Evolutionary conservation across 2,888 invertebrate genomes (phyloP).

Genomic region (Dermolepida albohirtum): DNA sequence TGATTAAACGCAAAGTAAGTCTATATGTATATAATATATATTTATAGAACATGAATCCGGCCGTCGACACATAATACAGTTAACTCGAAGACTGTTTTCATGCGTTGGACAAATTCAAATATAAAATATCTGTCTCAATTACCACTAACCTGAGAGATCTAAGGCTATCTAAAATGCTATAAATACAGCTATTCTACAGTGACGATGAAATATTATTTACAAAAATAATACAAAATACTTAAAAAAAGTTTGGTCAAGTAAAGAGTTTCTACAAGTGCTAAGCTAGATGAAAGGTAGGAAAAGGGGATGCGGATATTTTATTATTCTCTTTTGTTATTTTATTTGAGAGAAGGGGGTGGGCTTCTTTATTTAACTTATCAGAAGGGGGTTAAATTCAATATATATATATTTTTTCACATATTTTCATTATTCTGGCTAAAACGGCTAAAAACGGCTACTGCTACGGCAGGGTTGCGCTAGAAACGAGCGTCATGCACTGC

Average conservation of each 20-base stretch:
- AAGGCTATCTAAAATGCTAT: conserved; percentile 67
- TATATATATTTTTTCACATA: conserved; percentile 2
- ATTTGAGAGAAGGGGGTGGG: not conserved
- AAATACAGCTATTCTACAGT: conserved; percentile 66
- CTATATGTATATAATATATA: conserved; percentile 38
- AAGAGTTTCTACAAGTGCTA: conserved; percentile 50
- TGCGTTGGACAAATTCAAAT: conserved; percentile 61
- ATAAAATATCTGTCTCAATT: conserved; percentile 62
- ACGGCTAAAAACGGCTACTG: conserved; percentile 42
- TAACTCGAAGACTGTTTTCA: conserved; percentile 64
- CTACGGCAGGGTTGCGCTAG: conserved; percentile 52
- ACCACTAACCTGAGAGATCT: conserved; percentile 65
- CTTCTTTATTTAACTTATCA: conserved; percentile 1
- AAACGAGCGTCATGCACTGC: conserved; percentile 57
- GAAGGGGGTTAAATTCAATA: not conserved
- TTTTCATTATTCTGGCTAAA: not conserved
- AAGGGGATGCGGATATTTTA: not conserved
- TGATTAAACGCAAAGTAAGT: conserved; percentile 45
- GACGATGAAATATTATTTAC: conserved; percentile 65
- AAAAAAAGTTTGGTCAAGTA: conserved; percentile 59
- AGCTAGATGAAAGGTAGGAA: conserved; percentile 45
- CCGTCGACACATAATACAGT: conserved; percentile 65
- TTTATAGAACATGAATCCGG: conserved; percentile 54
- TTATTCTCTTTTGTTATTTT: conserved; percentile 8
- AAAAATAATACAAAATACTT: conserved; percentile 63